Evolutionary conservation across 2,797 vertebrate species (phyloP).

Genomic region (Syngnathus acus): DNA sequence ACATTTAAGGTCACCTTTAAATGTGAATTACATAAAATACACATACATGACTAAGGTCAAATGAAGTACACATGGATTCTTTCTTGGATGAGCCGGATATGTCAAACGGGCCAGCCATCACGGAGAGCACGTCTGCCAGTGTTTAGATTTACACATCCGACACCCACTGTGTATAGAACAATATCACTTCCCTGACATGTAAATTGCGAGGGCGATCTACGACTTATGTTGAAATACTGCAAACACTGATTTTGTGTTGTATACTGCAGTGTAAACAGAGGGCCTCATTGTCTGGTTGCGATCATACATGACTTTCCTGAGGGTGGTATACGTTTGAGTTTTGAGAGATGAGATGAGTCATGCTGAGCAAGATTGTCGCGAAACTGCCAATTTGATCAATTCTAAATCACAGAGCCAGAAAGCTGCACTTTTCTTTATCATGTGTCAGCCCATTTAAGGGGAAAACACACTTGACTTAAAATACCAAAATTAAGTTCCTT

Average conservation of each 20-base stretch:
- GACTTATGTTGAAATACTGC: conserved; percentile 50
- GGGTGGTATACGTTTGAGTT: conserved; percentile 37
- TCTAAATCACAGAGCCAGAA: conserved; percentile 17
- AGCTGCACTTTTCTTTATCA: conserved; percentile 31
- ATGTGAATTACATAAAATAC: background rate
- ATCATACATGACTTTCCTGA: conserved; percentile 20
- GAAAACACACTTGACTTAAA: background rate
- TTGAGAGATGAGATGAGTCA: conserved; percentile 43
- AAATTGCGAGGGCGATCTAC: conserved; percentile 55
- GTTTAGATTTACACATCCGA: conserved; percentile 26
- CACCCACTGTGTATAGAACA: conserved; percentile 48
- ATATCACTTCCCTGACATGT: conserved; percentile 48
- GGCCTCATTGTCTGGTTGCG: conserved; percentile 21
- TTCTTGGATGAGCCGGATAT: conserved; percentile 22
- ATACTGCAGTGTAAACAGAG: conserved; percentile 49
- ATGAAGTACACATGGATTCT: background rate
- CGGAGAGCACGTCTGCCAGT: conserved; percentile 40
- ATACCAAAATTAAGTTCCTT: conserved; percentile 10
- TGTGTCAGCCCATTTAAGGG: conserved; percentile 12
- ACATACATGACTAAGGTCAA: background rate
- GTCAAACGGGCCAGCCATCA: conserved; percentile 40
- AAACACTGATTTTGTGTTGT: conserved; percentile 49
- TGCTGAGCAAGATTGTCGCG: conserved; percentile 32
- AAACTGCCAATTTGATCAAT: conserved; percentile 30
- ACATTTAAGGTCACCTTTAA: background rate